Evolutionary conservation across 2,113 vertebrate genomes (phyloP).

Genomic region (Malurus cyaneus): DNA sequence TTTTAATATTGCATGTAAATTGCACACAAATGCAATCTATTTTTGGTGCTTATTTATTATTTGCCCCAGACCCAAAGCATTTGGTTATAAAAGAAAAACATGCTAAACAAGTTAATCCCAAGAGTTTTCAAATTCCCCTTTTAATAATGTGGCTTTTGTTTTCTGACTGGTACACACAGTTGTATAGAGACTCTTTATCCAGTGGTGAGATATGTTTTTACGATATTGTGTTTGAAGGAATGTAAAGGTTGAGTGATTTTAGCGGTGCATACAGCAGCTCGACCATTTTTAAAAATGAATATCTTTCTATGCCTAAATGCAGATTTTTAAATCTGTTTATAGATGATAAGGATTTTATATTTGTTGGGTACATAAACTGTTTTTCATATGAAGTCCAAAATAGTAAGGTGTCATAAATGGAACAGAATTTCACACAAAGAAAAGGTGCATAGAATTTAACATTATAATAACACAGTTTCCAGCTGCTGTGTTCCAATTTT

Average conservation of each 20-base stretch:
- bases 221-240: background rate
- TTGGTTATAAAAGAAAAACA: background rate
- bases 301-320: background rate
- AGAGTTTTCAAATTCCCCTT: background rate
- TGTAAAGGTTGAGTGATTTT: background rate
- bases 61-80: background rate
- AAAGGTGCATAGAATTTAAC: background rate
- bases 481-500: background rate
- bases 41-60: background rate
- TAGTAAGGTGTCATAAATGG: background rate
- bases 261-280: background rate
- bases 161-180: background rate
- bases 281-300: background rate
- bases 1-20: background rate
- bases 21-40: background rate
- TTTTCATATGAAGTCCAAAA: background rate
- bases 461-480: background rate
- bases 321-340: background rate
- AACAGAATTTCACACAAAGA: constrained; percentile 11
- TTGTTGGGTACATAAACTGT: background rate
- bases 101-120: background rate
- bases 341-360: background rate
- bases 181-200: background rate
- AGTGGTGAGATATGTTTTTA: background rate
- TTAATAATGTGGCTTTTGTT: background rate